Percentiles rank a stretch among this genome's conserved stretches.
Conservation (phyloP, 2,113 vertebrate species). For the Corydoras maculifer region DNA sequence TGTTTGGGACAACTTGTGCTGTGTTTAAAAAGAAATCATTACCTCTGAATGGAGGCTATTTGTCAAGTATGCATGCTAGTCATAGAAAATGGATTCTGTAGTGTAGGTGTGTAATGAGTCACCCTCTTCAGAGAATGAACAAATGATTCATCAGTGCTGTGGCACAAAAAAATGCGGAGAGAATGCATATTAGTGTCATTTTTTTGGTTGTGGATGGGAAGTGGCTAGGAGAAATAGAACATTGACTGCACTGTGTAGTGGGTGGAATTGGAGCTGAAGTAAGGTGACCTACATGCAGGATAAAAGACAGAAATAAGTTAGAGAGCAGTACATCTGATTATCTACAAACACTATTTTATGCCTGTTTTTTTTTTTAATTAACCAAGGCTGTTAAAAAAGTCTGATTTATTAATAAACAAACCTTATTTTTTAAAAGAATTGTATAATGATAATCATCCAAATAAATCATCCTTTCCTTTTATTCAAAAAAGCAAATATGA, state of each 20-base stretch:
- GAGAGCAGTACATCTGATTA: background rate
- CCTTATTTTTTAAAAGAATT: no score
- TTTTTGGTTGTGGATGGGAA: slow-evolving; percentile 16
- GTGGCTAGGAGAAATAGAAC: slow-evolving; percentile 8
- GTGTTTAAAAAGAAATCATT: slow-evolving; percentile 3
- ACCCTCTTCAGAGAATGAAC: background rate
- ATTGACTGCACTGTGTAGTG: slow-evolving; percentile 9
- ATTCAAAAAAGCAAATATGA: no score
- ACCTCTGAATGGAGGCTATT: background rate
- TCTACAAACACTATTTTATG: slow-evolving; percentile 54
- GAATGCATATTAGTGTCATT: slow-evolving; percentile 14
- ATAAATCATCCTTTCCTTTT: no score
- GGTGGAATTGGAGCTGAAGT: slow-evolving; percentile 37
- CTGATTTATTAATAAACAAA: no score
- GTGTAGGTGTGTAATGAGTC: slow-evolving; percentile 12
- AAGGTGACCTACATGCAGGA: slow-evolving; percentile 18
- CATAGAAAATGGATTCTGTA: background rate
- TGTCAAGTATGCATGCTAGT: background rate
- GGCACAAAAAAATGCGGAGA: slow-evolving; percentile 6
- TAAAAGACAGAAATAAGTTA: slow-evolving; percentile 17
- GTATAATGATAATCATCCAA: no score
- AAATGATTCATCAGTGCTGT: slow-evolving; percentile 1
- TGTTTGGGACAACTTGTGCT: slow-evolving; percentile 22
- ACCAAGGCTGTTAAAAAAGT: no score
- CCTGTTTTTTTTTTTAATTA: slow-evolving; percentile 46